Percentiles rank a stretch among this genome's conserved stretches.
Evolutionary conservation across 2,888 invertebrate species (phyloP).

Genomic region (Phyllotreta striolata): DNA sequence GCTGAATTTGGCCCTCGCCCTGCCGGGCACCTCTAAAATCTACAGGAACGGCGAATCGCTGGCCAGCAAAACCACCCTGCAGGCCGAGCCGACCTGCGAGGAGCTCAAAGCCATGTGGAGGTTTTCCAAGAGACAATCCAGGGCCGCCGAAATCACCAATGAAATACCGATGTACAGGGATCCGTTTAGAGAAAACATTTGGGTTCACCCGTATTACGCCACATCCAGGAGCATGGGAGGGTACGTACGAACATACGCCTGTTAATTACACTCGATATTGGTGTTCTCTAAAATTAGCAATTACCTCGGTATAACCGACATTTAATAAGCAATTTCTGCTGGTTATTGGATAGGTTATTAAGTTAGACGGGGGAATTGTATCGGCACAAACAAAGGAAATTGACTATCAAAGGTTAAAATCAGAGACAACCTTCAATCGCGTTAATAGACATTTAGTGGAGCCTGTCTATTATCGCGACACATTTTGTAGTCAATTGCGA

Average conservation of each 20-base stretch:
- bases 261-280: too few species aligned
- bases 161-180: conserved; percentile 85
- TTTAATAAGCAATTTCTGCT: neutral
- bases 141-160: conserved; percentile 86
- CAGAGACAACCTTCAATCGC: neutral
- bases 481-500: too few species aligned
- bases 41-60: conserved; percentile 49
- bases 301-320: too few species aligned
- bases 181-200: conserved; percentile 82
- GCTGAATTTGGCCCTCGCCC: conserved; percentile 50
- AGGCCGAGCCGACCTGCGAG: conserved; percentile 83
- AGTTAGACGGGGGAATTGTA: neutral
- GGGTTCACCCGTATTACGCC: conserved; percentile 70
- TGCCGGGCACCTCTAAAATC: conserved; percentile 40
- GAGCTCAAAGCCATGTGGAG: conserved; percentile 92
- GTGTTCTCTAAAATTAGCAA: too few species aligned
- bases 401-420: neutral
- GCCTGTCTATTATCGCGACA: too few species aligned
- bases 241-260: conserved; percentile 65
- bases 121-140: conserved; percentile 86
- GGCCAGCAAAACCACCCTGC: conserved; percentile 57
- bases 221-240: conserved; percentile 64
- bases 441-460: too few species aligned
- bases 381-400: neutral
- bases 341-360: conserved; percentile 4